Base-by-base conservation (phyloP, 2,888 invertebrate species). In the Melanargia galathea region DNA sequence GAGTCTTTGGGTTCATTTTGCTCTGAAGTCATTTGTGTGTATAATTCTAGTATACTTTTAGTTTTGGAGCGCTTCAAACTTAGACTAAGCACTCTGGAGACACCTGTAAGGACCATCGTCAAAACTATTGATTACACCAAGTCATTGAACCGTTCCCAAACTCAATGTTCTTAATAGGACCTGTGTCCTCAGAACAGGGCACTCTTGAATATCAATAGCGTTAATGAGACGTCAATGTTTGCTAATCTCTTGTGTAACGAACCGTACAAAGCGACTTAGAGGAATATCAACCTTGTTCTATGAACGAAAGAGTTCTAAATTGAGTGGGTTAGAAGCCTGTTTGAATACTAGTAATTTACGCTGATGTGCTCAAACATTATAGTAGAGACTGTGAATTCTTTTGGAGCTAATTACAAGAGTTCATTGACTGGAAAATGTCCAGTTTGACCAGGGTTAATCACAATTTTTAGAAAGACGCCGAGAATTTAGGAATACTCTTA, bases 151-250 rank as follows among this genome's bases (percentile, higher is more conserved):
- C 35, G 35, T 52, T 35, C 20, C 35, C 5, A 52, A 52, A 33
- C 52, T 4, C 30, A 5, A 10, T 30, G 52, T 7, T 22, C 35
- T 52, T 35, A 52, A 52, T 35, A 35, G 33, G 52, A 20, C 55
- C 11, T 26, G 30, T 45, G 57, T 57, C 57, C 57, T 57, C 18
- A 45, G 40, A 45, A 30, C 38, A 46, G 13, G 57, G 20, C 43
- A 57, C 46, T 33, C 54, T 35, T 61, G 61, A 54, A 62, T 56
- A 56, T 56, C 62, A 62, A 62, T 62, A 55, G 48, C 56, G 40
- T 38, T 62, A 57, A 62, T 62, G 62, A 62, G 62, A 62, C 56
- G 62, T 62, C 62, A 62, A 62, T 62, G 49, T 62, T 62, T 62
- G 56, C 56, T 62, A 62, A 62, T 62, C 33, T 46, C 45, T 46